Base-by-base conservation (phyloP, 2,113 vertebrate species). In the Argyrosomus japonicus region DNA sequence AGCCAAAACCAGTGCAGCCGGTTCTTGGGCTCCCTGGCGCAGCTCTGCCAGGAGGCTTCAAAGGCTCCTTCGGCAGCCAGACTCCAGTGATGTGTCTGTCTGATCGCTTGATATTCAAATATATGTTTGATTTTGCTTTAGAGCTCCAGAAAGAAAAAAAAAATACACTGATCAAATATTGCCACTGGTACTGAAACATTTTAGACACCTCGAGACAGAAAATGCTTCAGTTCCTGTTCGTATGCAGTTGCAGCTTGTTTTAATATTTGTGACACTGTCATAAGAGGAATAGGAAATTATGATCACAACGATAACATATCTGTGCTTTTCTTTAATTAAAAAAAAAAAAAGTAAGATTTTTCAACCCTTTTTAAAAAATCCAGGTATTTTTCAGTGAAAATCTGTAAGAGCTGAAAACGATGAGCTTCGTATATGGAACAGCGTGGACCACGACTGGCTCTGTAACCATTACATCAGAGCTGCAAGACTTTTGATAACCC, bases 401-500 rank as follows among this genome's bases (percentile, higher is more conserved):
- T 27, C 27, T 11, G 14, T 11, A 18, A 18, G 15, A 53, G 19
- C 61, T 43, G 27, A 57, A 47, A 63, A 19, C 1, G 43, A 57
- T 48, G 62, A 48, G 3, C 27, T 75, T 18, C 57, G 53, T 48
- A 50, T 62, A 21, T 43, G 62, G 65, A 72, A 79, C 61, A 15
- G 61, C 1, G 27, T 25, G 60, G 70, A 45, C 13, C 50, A 21
- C n/a, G 40, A 45, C 68, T 18, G 73, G 2, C 60, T 29, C 69
- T 78, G 89, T 86, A 93, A 90, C 57, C 58, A 0, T 92, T 93
- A 91, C 90, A 92, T 93, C 90, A 91, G 72, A 21, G 75, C 75
- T 84, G 92, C 75, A 92, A 89, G 53, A 76, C 77, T 64, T 48
- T 0, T 23, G 57, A 67, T 67, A 32, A 63, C 40, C 54, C 62